These are phyloP conservation scores for Megalops cyprinoides DNA, from an alignment of 2,797 vertebrate genomes.

Conservation along the genomic window DNA sequence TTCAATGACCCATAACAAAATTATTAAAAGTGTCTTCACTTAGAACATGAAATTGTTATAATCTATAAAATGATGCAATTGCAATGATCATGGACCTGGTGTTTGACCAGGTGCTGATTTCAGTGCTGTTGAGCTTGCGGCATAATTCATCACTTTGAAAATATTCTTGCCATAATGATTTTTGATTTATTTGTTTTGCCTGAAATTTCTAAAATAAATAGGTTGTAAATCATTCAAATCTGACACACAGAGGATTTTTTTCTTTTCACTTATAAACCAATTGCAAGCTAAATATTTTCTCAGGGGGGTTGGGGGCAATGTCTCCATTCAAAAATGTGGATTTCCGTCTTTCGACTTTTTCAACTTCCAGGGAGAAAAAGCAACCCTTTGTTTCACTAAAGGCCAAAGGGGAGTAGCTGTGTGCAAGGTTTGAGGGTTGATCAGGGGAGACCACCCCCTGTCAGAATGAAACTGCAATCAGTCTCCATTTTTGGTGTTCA, in stretches of 20 bases:
- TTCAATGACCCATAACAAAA: too few species aligned
- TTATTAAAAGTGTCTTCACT: too few species aligned
- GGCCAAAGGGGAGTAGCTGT: constrained; percentile 31
- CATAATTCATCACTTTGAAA: background rate
- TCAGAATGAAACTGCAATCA: constrained; percentile 31
- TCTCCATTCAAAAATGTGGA: constrained; percentile 27
- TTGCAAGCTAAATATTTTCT: constrained; percentile 8
- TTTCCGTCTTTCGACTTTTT: constrained; percentile 27
- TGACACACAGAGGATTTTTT: background rate
- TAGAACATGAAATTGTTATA: background rate
- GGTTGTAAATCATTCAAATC: background rate
- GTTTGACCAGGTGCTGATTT: background rate
- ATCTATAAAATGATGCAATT: background rate
- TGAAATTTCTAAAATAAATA: background rate
- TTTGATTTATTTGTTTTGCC: background rate
- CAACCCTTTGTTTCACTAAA: constrained; percentile 34
- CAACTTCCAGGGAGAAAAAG: constrained; percentile 19
- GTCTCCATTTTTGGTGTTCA: constrained; percentile 27
- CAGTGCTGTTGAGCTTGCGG: background rate
- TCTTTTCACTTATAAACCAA: background rate
- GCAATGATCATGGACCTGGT: too few species aligned
- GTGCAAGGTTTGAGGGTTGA: constrained; percentile 29
- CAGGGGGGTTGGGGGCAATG: background rate
- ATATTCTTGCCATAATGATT: background rate
- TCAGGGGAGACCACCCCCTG: constrained; percentile 37